Conservation (phyloP, 1,140 invertebrate species). For the Drosophila equinoxialis region DNA sequence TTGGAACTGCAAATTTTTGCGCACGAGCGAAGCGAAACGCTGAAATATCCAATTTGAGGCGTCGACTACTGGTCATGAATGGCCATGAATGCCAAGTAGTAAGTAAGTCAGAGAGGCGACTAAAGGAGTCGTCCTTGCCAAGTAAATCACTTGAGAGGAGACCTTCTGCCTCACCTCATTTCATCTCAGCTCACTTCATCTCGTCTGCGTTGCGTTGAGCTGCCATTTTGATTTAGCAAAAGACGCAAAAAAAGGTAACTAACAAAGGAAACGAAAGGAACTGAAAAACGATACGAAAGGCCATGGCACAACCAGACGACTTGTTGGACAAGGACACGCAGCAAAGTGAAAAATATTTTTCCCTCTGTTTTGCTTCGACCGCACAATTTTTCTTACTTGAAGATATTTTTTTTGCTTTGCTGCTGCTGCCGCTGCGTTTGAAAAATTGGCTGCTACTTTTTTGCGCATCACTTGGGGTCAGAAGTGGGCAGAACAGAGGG, state of each 20-base stretch:
- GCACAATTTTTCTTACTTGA: conserved; percentile 76
- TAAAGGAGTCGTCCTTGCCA: conserved; percentile 72
- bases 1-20: conserved; percentile 70
- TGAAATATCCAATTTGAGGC: conserved; percentile 70
- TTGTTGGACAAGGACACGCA: conserved; percentile 22
- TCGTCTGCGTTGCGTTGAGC: conserved; percentile 38
- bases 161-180: conserved; percentile 22
- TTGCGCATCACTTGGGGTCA: conserved; percentile 52
- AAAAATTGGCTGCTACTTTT: conserved; percentile 74
- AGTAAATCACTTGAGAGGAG: conserved; percentile 75
- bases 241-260: conserved; percentile 75
- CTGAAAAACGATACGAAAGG: conserved; percentile 34
- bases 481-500: conserved; percentile 4
- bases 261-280: conserved; percentile 43
- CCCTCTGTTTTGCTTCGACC: conserved; percentile 66
- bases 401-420: conserved; percentile 33
- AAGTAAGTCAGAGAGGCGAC: conserved; percentile 36
- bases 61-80: conserved; percentile 32
- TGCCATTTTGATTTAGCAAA: conserved; percentile 78
- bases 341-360: conserved; percentile 41
- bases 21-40: conserved; percentile 68
- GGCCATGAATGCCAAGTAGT: conserved; percentile 76
- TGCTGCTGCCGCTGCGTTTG: conserved; percentile 44
- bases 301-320: conserved; percentile 32
- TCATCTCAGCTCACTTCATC: background rate